These are phyloP conservation scores for Pangasius mekongensis DNA, from an alignment of 2,797 vertebrate species.

Conservation along the genomic window DNA sequence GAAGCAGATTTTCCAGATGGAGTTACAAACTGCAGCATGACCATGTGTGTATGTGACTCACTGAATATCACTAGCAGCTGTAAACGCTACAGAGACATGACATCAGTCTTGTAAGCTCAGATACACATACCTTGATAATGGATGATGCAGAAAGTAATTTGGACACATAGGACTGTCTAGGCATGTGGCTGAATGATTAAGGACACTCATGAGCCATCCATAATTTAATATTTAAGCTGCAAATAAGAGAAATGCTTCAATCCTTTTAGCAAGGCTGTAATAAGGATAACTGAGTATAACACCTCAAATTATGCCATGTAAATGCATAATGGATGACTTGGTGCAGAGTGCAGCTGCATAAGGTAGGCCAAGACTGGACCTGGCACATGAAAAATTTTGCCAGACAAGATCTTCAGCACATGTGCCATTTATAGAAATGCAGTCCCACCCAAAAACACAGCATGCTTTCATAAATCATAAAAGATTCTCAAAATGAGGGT, in stretches of 20 bases:
- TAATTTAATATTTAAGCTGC: neutral
- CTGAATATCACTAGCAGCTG: conserved; percentile 12
- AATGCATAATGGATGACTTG: neutral
- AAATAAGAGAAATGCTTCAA: neutral
- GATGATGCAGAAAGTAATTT: neutral
- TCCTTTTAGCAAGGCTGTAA: neutral
- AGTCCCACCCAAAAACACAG: neutral
- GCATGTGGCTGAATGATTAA: neutral
- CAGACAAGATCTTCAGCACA: neutral
- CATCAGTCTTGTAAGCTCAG: conserved; percentile 34
- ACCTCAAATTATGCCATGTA: neutral
- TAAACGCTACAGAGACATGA: conserved; percentile 32
- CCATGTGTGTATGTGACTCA: neutral
- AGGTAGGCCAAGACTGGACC: neutral
- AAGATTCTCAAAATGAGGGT: neutral
- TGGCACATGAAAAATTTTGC: neutral
- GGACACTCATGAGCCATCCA: neutral
- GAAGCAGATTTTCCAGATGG: conserved; percentile 18
- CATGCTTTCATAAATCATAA: neutral
- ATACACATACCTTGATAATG: conserved; percentile 4
- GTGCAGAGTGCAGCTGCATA: neutral
- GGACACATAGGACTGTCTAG: neutral
- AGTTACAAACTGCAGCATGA: neutral
- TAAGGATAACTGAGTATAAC: neutral
- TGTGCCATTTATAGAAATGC: neutral